Percentiles rank a stretch among this genome's conserved stretches.
These are phyloP conservation scores for Dipodomys merriami DNA, from an alignment of 2,113 vertebrate genomes.

Conservation along the genomic window DNA sequence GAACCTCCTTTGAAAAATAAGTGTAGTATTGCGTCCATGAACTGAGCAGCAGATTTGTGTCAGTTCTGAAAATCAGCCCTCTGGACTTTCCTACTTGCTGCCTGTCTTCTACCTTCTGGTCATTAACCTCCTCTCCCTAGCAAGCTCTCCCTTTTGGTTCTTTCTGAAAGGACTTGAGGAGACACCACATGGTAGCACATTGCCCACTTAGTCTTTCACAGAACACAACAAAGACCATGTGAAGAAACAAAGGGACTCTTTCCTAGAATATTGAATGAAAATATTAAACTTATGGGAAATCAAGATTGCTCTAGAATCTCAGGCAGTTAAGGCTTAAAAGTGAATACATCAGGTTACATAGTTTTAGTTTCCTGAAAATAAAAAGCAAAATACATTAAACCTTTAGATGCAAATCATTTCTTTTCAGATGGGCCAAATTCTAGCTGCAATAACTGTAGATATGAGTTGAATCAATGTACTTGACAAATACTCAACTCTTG, in stretches of 20 bases:
- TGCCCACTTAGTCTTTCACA: neutral
- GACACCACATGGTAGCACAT: neutral
- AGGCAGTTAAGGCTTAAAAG: conserved; percentile 16
- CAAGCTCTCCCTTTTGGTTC: neutral
- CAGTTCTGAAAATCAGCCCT: neutral
- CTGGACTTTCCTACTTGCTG: neutral
- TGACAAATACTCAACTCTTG: neutral
- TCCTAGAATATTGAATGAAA: neutral
- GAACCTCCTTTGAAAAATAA: neutral
- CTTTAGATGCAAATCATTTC: conserved; percentile 3
- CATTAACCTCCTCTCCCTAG: neutral
- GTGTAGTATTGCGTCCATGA: neutral
- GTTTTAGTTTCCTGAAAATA: neutral
- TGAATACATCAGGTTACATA: neutral
- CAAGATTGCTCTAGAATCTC: conserved; percentile 18
- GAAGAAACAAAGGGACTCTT: neutral
- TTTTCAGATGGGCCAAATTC: neutral
- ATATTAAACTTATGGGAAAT: conserved; percentile 5
- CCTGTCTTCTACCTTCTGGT: neutral
- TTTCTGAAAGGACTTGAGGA: neutral
- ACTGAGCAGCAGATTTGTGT: neutral
- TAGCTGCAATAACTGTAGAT: neutral
- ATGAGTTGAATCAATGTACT: neutral
- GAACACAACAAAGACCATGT: neutral
- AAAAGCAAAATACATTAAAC: neutral